These are phyloP conservation scores for Melieria omissa DNA, from an alignment of 2,888 invertebrate species.

Conservation along the genomic window DNA sequence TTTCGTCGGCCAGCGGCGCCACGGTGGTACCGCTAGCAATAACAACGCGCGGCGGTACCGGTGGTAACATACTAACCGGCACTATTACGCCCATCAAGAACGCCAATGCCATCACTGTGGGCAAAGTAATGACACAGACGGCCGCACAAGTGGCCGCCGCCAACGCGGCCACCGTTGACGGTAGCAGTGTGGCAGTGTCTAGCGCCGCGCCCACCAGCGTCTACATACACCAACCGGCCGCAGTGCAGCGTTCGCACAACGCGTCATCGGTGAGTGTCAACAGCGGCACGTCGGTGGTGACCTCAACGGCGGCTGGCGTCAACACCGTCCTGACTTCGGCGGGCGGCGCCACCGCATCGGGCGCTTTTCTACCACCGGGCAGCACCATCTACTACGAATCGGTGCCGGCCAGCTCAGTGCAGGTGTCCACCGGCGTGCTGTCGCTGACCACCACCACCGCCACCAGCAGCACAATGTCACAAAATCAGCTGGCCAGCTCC, in stretches of 20 bases:
- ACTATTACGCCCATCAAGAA: conserved; percentile 64
- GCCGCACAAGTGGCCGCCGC: conserved; percentile 20
- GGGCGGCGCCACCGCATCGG: conserved; percentile 36
- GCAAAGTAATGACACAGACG: conserved; percentile 63
- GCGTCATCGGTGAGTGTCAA: conserved; percentile 44
- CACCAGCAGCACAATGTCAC: conserved; percentile 59
- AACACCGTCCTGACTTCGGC: neutral
- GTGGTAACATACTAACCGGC: conserved; percentile 61
- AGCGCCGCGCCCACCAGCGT: conserved; percentile 52
- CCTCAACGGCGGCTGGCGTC: conserved; percentile 44
- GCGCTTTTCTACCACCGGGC: conserved; percentile 58
- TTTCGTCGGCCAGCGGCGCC: conserved; percentile 54
- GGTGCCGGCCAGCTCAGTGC: conserved; percentile 60
- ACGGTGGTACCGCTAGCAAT: conserved; percentile 64
- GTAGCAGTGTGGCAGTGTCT: conserved; percentile 11
- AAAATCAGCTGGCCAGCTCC: conserved; percentile 51
- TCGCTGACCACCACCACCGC: conserved; percentile 64
- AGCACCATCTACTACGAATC: conserved; percentile 66
- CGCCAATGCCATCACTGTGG: conserved; percentile 61
- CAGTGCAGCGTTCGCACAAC: conserved; percentile 49
- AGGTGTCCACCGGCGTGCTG: conserved; percentile 63
- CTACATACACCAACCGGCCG: conserved; percentile 55
- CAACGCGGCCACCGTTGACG: conserved; percentile 28
- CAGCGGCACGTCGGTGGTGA: conserved; percentile 47
- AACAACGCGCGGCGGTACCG: conserved; percentile 54